Percentiles rank a stretch among this genome's conserved stretches.
Conservation (phyloP, 1,140 invertebrate genomes). For the Zaprionus nigranus region DNA sequence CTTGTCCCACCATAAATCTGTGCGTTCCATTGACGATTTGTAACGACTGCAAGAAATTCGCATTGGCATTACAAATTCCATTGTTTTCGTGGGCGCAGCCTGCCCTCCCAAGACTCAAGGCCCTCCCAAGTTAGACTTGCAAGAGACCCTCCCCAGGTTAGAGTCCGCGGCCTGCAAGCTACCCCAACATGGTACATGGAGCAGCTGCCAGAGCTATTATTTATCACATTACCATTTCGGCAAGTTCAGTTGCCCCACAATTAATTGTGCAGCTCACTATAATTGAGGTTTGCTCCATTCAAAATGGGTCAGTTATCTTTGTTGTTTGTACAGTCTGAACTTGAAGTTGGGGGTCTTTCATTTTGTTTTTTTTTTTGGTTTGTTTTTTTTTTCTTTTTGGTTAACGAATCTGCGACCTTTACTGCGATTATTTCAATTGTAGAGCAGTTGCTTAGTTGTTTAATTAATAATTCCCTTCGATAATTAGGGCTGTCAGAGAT, state of each 20-base stretch:
- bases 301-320: constrained; percentile 63
- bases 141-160: constrained; percentile 27
- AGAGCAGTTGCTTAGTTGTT: constrained; percentile 19
- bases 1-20: constrained; percentile 49
- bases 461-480: constrained; percentile 38
- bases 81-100: constrained; percentile 55
- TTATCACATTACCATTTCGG: constrained; percentile 73
- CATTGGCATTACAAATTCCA: constrained; percentile 73
- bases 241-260: constrained; percentile 59
- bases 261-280: constrained; percentile 67
- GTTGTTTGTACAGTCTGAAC: constrained; percentile 30
- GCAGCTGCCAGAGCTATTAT: constrained; percentile 58
- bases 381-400: constrained; percentile 16
- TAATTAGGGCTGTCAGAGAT: constrained; percentile 43
- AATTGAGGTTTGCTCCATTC: constrained; percentile 66
- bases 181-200: not conserved
- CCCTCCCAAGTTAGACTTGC: constrained; percentile 24
- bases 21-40: constrained; percentile 73
- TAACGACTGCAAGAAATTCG: constrained; percentile 66
- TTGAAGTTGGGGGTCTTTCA: constrained; percentile 45
- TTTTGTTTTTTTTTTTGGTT: constrained; percentile 6
- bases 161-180: constrained; percentile 21
- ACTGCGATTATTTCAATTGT: constrained; percentile 33
- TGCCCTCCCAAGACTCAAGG: constrained; percentile 17
- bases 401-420: constrained; percentile 35